Evolutionary conservation across 2,888 invertebrate species (phyloP).

Genomic region (Amphimallon solstitiale): DNA sequence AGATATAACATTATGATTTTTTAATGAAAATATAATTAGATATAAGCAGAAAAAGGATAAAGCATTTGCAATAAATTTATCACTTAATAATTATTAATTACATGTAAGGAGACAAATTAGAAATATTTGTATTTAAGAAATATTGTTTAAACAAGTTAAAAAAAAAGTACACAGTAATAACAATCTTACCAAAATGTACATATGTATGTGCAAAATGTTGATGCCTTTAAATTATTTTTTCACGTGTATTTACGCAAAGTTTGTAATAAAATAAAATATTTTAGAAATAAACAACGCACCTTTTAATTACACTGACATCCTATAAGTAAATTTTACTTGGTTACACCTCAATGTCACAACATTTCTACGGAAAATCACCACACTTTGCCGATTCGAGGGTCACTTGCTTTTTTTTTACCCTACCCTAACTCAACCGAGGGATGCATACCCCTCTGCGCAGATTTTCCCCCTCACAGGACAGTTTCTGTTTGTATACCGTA

Average conservation of each 20-base stretch:
- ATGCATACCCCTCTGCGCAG: slow-evolving; percentile 48
- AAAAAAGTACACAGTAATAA: too few species aligned
- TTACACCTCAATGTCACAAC: slow-evolving; percentile 39
- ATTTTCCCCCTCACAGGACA: slow-evolving; percentile 42
- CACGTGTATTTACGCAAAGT: background rate
- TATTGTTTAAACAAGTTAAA: too few species aligned
- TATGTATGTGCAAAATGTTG: too few species aligned
- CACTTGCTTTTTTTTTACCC: slow-evolving; percentile 42
- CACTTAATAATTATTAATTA: too few species aligned
- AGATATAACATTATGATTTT: too few species aligned
- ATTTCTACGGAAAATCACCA: slow-evolving; percentile 35
- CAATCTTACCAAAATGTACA: too few species aligned
- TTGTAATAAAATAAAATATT: background rate
- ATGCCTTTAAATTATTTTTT: too few species aligned
- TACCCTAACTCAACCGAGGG: slow-evolving; percentile 50
- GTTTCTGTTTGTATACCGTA: slow-evolving; percentile 32
- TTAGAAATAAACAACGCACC: slow-evolving; percentile 27
- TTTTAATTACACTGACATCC: slow-evolving; percentile 36
- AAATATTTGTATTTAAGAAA: too few species aligned
- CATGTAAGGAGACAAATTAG: too few species aligned
- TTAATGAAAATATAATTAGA: too few species aligned
- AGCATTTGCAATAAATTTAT: too few species aligned
- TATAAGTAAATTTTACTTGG: slow-evolving; percentile 30
- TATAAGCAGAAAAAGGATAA: too few species aligned
- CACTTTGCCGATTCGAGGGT: slow-evolving; percentile 41